Conservation (phyloP, 2,113 vertebrate species). For the Oceanites oceanicus region DNA sequence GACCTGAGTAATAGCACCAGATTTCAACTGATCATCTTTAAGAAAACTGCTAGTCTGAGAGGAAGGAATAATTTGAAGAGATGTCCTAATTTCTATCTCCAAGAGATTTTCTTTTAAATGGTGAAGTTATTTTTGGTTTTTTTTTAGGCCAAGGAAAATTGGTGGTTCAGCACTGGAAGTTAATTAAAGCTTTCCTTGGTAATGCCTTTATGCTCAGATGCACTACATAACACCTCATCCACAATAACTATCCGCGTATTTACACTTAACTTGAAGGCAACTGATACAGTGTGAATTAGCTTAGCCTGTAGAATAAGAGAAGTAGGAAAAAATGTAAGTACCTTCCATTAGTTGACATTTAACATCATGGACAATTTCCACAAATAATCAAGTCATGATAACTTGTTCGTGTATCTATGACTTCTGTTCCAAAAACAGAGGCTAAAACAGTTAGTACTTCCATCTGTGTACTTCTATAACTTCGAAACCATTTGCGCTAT, state of each 20-base stretch:
- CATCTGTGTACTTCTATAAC: neutral
- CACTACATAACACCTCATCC: neutral
- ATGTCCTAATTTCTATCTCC: neutral
- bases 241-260: fast-evolving
- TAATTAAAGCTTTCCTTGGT: neutral
- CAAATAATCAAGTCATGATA: neutral
- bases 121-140: neutral
- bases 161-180: neutral
- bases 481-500: neutral
- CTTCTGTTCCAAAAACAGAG: neutral
- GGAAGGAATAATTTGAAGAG: neutral
- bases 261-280: neutral
- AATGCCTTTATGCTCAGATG: neutral
- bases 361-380: neutral
- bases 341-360: neutral
- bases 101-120: neutral
- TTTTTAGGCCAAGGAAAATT: neutral
- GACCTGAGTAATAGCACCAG: neutral
- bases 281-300: neutral
- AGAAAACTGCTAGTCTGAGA: neutral
- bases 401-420: neutral
- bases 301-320: neutral
- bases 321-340: neutral
- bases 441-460: neutral
- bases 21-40: neutral